These are phyloP conservation scores for Deilephila elpenor DNA, from an alignment of 2,888 invertebrate genomes.

Conservation along the genomic window DNA sequence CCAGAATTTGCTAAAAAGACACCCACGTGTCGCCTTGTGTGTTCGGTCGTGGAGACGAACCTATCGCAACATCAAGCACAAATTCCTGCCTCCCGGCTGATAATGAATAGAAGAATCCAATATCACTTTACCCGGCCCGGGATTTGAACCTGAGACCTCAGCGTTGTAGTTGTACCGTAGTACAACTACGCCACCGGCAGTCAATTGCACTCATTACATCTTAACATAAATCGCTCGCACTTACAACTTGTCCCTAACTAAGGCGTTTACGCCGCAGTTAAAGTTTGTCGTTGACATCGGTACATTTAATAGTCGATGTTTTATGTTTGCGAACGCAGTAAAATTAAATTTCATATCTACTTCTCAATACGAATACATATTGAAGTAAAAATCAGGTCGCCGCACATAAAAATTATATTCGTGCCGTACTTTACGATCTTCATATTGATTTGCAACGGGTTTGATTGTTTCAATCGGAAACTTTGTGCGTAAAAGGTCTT, in stretches of 20 bases:
- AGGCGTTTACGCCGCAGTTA: slow-evolving; percentile 46
- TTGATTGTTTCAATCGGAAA: slow-evolving; percentile 18
- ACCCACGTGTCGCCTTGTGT: no score
- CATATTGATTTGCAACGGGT: slow-evolving; percentile 8
- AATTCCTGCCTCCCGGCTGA: no score
- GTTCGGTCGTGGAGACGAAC: no score
- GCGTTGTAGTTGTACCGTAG: no score
- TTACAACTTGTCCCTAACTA: slow-evolving; percentile 34
- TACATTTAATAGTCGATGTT: slow-evolving; percentile 48
- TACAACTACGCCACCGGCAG: no score
- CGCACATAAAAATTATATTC: slow-evolving; percentile 20
- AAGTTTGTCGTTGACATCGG: slow-evolving; percentile 60
- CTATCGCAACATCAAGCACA: no score
- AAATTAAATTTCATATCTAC: slow-evolving; percentile 40
- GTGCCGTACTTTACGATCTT: slow-evolving; percentile 14
- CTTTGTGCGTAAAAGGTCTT: neutral
- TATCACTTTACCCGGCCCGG: no score
- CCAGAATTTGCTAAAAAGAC: no score
- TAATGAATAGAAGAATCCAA: no score
- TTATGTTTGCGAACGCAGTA: slow-evolving; percentile 38
- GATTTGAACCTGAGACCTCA: no score
- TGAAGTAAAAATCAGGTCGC: slow-evolving; percentile 25
- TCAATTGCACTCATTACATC: no score
- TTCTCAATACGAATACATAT: slow-evolving; percentile 28
- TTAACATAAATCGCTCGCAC: neutral